Percentiles rank a stretch among this genome's conserved stretches.
These are phyloP conservation scores for Eristalis intricaria DNA, from an alignment of 2,888 invertebrate species.

Conservation along the genomic window DNA sequence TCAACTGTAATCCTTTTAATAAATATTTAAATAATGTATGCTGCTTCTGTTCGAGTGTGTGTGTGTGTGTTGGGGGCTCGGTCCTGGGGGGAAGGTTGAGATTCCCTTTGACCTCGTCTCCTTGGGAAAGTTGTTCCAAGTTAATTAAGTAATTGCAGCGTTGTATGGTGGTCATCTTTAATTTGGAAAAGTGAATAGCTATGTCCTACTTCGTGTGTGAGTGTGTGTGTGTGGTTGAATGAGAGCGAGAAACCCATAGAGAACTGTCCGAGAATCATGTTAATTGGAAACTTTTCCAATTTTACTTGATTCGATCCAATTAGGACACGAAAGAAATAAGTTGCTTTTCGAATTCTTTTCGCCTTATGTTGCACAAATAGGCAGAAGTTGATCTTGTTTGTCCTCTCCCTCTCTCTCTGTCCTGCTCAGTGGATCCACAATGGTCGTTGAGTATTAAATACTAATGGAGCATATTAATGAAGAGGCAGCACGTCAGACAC, in stretches of 20 bases:
- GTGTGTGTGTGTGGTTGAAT: neutral
- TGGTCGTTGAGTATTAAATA: conserved; percentile 12
- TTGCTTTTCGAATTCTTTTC: conserved; percentile 53
- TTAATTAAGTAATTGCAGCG: conserved; percentile 70
- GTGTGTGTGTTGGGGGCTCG: neutral
- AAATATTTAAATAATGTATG: conserved; percentile 67
- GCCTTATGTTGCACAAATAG: conserved; percentile 31
- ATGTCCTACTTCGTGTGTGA: conserved; percentile 24
- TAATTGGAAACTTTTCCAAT: conserved; percentile 72
- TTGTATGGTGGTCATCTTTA: conserved; percentile 42
- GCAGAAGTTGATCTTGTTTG: conserved; percentile 37
- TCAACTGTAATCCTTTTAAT: conserved; percentile 58
- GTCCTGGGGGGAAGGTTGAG: neutral
- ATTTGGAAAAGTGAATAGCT: conserved; percentile 41
- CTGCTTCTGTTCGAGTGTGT: neutral
- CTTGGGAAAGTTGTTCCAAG: conserved; percentile 35
- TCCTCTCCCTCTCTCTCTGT: conserved; percentile 5
- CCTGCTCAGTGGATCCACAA: neutral
- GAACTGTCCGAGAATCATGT: conserved; percentile 35
- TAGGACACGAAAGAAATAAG: conserved; percentile 46
- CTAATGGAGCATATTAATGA: conserved; percentile 54
- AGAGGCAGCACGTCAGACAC: neutral
- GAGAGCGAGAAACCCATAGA: neutral
- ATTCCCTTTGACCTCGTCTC: conserved; percentile 8
- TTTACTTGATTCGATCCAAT: conserved; percentile 69